Percentiles rank a stretch among this genome's conserved stretches.
phyloP scores from a whole-genome alignment of 2,113 vertebrate genomes.

The Ranitomeya imitator region DNA sequence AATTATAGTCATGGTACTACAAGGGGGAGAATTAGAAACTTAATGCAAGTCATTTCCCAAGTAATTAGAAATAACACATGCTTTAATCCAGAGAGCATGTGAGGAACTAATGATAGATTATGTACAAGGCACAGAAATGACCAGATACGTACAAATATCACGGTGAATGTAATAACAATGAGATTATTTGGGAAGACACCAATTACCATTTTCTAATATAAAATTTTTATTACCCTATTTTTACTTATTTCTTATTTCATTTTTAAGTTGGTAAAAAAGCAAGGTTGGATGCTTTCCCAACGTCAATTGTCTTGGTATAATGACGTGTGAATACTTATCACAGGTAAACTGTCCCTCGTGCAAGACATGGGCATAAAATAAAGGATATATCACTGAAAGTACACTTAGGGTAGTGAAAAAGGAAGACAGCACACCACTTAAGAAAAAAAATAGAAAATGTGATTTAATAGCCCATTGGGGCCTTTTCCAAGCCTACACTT shows the following conservation, averaged over 20 bases:
- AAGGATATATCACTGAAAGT: no score
- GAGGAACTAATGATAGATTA: constrained; percentile 1
- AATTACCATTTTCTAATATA: not conserved
- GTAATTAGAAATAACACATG: constrained; percentile 43
- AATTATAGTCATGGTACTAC: constrained; percentile 28
- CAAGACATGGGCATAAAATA: no score
- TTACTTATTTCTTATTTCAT: not conserved
- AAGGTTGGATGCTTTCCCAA: not conserved
- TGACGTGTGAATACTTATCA: no score
- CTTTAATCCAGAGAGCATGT: constrained; percentile 1
- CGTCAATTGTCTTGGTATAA: no score
- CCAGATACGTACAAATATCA: not conserved
- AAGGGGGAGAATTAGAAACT: constrained; percentile 31
- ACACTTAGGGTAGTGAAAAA: no score
- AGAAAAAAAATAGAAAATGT: no score
- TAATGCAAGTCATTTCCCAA: constrained; percentile 25
- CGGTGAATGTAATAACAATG: not conserved
- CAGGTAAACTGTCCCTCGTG: no score
- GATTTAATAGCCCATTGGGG: no score
- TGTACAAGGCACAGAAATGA: not conserved
- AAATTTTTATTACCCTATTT: not conserved
- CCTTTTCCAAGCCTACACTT: no score
- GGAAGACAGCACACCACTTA: no score
- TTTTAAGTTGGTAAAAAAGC: not conserved
- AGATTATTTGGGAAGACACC: not conserved